Percentiles rank a stretch among this genome's conserved stretches.
Conservation (phyloP, 2,888 invertebrate species). For the Chloroclystis v-ata region DNA sequence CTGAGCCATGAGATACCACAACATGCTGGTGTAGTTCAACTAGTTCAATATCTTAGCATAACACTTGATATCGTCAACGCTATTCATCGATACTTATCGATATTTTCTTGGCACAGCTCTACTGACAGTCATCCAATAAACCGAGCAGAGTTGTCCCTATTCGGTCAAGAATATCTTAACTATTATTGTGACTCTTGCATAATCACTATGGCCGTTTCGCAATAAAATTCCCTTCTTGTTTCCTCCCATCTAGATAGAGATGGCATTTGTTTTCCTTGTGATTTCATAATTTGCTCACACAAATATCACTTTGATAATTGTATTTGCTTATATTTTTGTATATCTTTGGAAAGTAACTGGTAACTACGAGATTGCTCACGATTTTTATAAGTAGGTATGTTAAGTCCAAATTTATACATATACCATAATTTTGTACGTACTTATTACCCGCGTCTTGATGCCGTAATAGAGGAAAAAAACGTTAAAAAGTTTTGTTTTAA, state of each 20-base stretch:
- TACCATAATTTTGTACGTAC: too few species aligned
- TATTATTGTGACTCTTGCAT: slow-evolving; percentile 59
- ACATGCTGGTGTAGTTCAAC: too few species aligned
- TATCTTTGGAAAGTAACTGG: background rate
- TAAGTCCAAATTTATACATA: too few species aligned
- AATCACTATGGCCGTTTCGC: slow-evolving; percentile 38
- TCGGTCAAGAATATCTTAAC: slow-evolving; percentile 66
- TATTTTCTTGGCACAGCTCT: slow-evolving; percentile 23
- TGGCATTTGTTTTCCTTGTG: slow-evolving; percentile 23
- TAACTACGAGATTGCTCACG: too few species aligned
- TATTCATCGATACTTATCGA: slow-evolving; percentile 9
- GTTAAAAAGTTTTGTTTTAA: too few species aligned
- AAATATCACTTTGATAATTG: background rate
- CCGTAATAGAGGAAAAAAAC: too few species aligned
- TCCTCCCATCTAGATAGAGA: slow-evolving; percentile 26
- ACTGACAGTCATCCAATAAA: slow-evolving; percentile 57
- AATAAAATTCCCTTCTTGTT: slow-evolving; percentile 17
- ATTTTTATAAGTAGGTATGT: too few species aligned
- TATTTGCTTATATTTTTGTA: background rate
- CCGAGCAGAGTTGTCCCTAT: slow-evolving; percentile 54
- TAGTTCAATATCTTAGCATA: slow-evolving; percentile 1
- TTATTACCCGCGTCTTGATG: too few species aligned
- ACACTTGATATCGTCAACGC: background rate
- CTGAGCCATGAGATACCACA: too few species aligned
- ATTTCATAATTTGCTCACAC: background rate